phyloP scores from a whole-genome alignment of 2,888 invertebrate genomes.

The Cryptus armator region DNA sequence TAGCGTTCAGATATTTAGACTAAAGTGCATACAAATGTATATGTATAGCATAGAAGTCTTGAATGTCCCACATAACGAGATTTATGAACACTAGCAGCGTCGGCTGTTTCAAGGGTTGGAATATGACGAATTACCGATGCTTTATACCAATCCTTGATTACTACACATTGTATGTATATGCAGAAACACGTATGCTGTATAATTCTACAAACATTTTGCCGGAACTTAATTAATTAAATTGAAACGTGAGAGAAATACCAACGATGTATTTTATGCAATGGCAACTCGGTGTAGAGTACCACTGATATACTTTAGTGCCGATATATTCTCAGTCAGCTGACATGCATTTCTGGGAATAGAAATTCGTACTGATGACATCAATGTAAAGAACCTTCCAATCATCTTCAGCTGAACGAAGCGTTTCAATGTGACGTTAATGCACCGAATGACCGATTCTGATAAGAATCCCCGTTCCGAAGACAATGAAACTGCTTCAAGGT shows the following conservation, averaged over 20 bases:
- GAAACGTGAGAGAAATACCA: neutral
- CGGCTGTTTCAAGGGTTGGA: neutral
- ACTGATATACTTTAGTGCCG: neutral
- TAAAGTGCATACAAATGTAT: neutral
- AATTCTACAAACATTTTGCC: neutral
- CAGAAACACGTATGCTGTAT: neutral
- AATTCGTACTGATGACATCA: neutral
- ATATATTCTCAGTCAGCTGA: neutral
- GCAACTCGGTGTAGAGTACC: neutral
- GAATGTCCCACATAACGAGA: neutral
- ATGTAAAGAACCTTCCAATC: neutral
- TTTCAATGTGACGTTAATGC: neutral
- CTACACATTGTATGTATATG: conserved; percentile 11
- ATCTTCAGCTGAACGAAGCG: neutral
- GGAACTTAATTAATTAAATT: conserved; percentile 30
- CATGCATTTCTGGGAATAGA: neutral
- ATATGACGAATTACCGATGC: conserved; percentile 18
- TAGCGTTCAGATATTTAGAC: neutral
- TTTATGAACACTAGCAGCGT: neutral
- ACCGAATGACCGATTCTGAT: neutral
- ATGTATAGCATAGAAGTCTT: neutral
- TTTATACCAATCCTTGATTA: conserved; percentile 23
- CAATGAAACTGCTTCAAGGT: neutral
- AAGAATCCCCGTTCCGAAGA: neutral
- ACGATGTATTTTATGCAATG: neutral